Evolutionary conservation across 2,797 vertebrate species (phyloP).

Genomic region (Lophotriccus pileatus): DNA sequence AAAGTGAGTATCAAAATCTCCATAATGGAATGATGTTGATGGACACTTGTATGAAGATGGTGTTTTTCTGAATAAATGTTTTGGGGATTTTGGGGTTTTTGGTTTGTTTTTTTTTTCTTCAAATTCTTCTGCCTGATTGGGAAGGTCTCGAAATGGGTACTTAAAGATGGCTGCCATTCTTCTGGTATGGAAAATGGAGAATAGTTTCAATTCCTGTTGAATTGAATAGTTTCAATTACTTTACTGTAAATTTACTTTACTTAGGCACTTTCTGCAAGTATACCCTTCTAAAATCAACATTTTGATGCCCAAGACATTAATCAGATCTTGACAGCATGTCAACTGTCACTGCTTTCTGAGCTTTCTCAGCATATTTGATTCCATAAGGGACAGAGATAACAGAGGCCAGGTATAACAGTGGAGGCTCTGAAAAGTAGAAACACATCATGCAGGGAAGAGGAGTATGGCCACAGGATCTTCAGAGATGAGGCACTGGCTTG

Average conservation of each 20-base stretch:
- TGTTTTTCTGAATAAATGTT: neutral
- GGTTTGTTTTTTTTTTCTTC: slow-evolving; percentile 34
- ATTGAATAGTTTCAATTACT: too few relatives aligned
- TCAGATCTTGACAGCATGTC: slow-evolving; percentile 46
- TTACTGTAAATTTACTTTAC: too few relatives aligned
- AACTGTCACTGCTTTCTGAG: slow-evolving; percentile 48
- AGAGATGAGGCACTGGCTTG: neutral
- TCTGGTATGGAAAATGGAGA: slow-evolving; percentile 61
- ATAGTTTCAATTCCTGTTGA: slow-evolving; percentile 27
- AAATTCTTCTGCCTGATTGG: slow-evolving; percentile 78
- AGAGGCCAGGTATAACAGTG: neutral
- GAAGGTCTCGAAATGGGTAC: slow-evolving; percentile 84
- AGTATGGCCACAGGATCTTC: neutral
- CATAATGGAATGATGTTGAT: neutral
- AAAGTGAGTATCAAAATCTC: neutral
- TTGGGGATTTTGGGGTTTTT: too few relatives aligned
- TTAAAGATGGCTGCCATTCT: slow-evolving; percentile 84
- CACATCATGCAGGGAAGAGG: neutral
- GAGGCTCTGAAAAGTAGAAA: neutral
- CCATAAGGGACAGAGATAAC: slow-evolving; percentile 72
- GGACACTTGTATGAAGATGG: neutral
- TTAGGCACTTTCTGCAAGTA: slow-evolving; percentile 52
- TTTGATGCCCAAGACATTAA: slow-evolving; percentile 62
- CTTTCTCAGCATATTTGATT: slow-evolving; percentile 50
- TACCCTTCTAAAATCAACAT: slow-evolving; percentile 33